phyloP scores from a whole-genome alignment of 2,113 vertebrate species.

The Scomber japonicus region DNA sequence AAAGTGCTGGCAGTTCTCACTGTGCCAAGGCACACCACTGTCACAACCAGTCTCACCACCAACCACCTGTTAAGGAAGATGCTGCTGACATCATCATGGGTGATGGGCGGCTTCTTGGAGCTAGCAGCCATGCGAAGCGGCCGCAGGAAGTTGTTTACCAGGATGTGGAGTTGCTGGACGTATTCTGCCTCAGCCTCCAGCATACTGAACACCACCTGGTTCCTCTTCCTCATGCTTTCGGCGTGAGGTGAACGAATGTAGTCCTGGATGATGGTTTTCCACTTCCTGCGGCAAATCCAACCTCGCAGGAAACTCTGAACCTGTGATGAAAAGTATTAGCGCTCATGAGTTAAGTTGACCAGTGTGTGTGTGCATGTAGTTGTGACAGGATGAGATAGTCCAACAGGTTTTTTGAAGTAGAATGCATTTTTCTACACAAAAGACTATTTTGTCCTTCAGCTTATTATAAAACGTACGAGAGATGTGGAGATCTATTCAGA shows the following conservation, averaged over 20 bases:
- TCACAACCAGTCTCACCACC: slow-evolving; percentile 23
- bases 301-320: slow-evolving; percentile 98
- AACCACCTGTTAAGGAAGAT: slow-evolving; percentile 97
- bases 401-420: too few species aligned
- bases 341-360: too few species aligned
- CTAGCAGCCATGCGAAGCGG: slow-evolving; percentile 98
- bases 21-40: not conserved
- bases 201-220: slow-evolving; percentile 99
- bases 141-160: slow-evolving; percentile 98
- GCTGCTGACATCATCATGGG: slow-evolving; percentile 98
- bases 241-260: slow-evolving; percentile 97
- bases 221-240: slow-evolving; percentile 98
- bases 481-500: too few species aligned
- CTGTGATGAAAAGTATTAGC: slow-evolving; percentile 70
- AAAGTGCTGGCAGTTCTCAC: not conserved
- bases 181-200: slow-evolving; percentile 97
- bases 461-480: too few species aligned
- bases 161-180: slow-evolving; percentile 97
- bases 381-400: too few species aligned
- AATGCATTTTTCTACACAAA: too few species aligned
- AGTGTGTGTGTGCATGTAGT: too few species aligned
- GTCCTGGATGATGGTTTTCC: slow-evolving; percentile 99
- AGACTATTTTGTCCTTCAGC: too few species aligned
- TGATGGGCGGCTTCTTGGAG: slow-evolving; percentile 97
- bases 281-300: slow-evolving; percentile 97